Evolutionary conservation across 2,113 vertebrate genomes (phyloP).

Genomic region (Rynchops niger): DNA sequence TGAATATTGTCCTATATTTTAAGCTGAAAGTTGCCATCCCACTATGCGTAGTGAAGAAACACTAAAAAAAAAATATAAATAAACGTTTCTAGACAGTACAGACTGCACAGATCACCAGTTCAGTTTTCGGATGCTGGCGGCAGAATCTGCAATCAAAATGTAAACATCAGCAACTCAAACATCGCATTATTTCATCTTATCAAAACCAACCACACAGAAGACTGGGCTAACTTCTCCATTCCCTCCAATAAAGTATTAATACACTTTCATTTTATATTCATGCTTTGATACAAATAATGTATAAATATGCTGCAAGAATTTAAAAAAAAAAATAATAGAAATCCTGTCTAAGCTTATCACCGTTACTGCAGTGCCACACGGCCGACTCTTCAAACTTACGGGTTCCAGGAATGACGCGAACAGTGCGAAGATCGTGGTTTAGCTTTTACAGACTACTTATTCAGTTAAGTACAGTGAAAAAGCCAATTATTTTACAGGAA

Average conservation of each 20-base stretch:
- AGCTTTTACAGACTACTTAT: background rate
- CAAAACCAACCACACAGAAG: background rate
- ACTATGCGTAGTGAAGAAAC: background rate
- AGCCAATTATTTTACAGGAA: conserved; percentile 21
- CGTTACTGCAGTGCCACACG: background rate
- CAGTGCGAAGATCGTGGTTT: background rate
- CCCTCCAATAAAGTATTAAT: background rate
- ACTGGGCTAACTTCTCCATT: background rate
- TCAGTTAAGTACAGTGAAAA: background rate
- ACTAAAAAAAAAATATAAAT: no score
- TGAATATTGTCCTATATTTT: background rate
- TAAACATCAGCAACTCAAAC: background rate
- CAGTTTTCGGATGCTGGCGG: background rate
- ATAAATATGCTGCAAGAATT: background rate
- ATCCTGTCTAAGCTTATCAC: background rate
- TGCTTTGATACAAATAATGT: background rate
- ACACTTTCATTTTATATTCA: background rate
- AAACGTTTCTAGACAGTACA: background rate
- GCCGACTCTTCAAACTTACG: background rate
- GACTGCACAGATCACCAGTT: background rate
- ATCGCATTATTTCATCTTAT: background rate
- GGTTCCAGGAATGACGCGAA: background rate
- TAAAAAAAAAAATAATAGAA: background rate
- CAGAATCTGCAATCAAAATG: background rate
- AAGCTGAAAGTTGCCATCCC: background rate